phyloP scores from a whole-genome alignment of 2,888 invertebrate species.

The Rotaria magnacalcarata region DNA sequence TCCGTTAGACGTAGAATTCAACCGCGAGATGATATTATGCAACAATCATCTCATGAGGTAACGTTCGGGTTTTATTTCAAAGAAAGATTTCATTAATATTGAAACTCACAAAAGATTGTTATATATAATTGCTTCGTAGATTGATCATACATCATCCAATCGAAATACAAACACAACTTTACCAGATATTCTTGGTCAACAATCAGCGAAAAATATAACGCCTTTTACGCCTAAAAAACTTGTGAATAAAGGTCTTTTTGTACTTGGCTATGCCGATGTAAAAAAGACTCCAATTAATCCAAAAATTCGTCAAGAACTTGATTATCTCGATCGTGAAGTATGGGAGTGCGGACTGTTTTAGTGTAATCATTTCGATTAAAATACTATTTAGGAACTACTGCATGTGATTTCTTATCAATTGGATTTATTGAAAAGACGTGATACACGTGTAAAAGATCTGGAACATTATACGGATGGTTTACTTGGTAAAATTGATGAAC shows the following conservation, averaged over 20 bases:
- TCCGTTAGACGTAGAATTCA: constrained; percentile 12
- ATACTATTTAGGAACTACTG: background rate
- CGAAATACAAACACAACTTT: background rate
- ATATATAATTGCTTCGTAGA: background rate
- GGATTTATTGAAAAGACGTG: background rate
- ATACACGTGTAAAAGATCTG: constrained; percentile 4
- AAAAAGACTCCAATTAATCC: background rate
- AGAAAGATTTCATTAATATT: background rate
- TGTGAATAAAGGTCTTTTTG: background rate
- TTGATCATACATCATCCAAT: background rate
- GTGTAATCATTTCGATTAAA: background rate
- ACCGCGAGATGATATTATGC: background rate
- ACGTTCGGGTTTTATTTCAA: background rate
- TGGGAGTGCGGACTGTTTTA: background rate
- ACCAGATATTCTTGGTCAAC: background rate
- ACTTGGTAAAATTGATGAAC: constrained; percentile 11
- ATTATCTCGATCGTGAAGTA: constrained; percentile 34
- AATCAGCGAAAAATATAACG: background rate
- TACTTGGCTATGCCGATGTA: constrained; percentile 5
- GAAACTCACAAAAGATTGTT: background rate
- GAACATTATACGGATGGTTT: background rate
- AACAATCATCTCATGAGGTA: constrained; percentile 14
- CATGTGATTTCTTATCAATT: background rate
- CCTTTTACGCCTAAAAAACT: background rate
- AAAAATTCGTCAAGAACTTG: background rate